Evolutionary conservation across 2,888 invertebrate genomes (phyloP), one percentile per base, ranked within the genome.

Genomic region (Trissolcus japonicus): DNA sequence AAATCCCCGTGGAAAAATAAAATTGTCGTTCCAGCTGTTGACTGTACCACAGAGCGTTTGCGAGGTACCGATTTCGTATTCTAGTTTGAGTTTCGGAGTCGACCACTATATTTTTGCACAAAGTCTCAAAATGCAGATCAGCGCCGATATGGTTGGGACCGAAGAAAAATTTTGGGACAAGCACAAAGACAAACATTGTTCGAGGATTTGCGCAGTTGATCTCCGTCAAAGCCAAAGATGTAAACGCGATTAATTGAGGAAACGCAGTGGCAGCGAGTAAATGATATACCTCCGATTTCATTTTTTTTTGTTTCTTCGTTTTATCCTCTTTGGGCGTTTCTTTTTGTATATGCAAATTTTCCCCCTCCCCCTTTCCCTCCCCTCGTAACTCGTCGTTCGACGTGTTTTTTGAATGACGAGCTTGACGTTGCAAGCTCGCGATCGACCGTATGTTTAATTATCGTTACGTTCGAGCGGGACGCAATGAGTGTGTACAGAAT

Each of bases 161-260:
- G n/a, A n/a, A 7, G 9, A 35, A 9, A 7, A 11, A 9, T 35
- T 11, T 35, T 35, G 7, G 35, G 35, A 35, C 1, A 35, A 35
- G 35, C 35, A 35, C 35, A 35, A 35, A n/a, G n/a, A 35, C 71
- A 71, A 76, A 76, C n/a, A 71, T 17, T 69, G 59, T 61, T 60
- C 54, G 68, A 62, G 41, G 53, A 66, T 74, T 71, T 57, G 53
- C 59, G 75, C 79, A 6, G 76, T 80, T 76, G 80, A 83, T 81
- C 83, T 83, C 81, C 65, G 53, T 63, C 78, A 67, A 83, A 84
- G 80, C 82, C 84, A 85, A 85, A 85, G 85, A 85, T 66, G 65
- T 75, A 74, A 48, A 48, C n/a, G n/a, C 19, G 19, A 81, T 35
- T 81, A 72, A 71, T 16, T 54, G 65, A 71, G 67, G 71, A 73